phyloP scores from a whole-genome alignment of 1,140 invertebrate genomes.

The Drosophila mauritiana region DNA sequence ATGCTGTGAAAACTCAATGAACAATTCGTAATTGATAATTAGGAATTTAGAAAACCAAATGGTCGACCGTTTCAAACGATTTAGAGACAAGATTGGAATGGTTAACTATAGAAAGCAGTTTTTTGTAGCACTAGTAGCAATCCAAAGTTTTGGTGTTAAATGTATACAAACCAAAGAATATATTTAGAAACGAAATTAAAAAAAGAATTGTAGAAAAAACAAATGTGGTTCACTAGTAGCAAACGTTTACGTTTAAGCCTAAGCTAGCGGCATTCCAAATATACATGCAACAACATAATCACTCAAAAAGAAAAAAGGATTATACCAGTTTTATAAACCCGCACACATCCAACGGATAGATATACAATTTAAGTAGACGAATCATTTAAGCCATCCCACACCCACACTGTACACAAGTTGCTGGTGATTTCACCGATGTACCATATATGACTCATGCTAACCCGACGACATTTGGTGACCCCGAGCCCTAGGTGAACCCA shows the following conservation, averaged over 20 bases:
- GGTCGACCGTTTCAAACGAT: conserved; percentile 11
- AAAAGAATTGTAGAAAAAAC: conserved; percentile 47
- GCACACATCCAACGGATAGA: conserved; percentile 20
- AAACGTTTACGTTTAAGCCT: conserved; percentile 64
- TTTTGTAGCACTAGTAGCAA: conserved; percentile 65
- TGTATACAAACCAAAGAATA: conserved; percentile 26
- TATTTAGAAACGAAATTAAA: conserved; percentile 41
- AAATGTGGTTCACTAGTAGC: conserved; percentile 74
- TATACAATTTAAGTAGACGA: conserved; percentile 24
- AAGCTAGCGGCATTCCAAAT: conserved; percentile 57
- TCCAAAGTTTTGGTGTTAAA: conserved; percentile 57
- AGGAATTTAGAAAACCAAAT: conserved; percentile 36
- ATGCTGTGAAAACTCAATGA: conserved; percentile 72
- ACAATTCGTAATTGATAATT: conserved; percentile 31
- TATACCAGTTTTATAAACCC: conserved; percentile 23
- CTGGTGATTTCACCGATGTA: conserved; percentile 17
- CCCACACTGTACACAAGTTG: conserved; percentile 3
- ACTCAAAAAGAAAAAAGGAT: conserved; percentile 12
- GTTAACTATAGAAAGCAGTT: conserved; percentile 53
- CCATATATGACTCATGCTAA: conserved; percentile 54
- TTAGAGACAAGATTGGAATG: conserved; percentile 33
- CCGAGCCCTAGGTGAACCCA: conserved; percentile 26
- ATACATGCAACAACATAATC: conserved; percentile 35
- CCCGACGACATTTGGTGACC: conserved; percentile 26
- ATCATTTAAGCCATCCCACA: conserved; percentile 25